Percentiles rank a stretch among this genome's conserved stretches.
Evolutionary conservation across 2,888 invertebrate genomes (phyloP).

Genomic region (Troides helena): DNA sequence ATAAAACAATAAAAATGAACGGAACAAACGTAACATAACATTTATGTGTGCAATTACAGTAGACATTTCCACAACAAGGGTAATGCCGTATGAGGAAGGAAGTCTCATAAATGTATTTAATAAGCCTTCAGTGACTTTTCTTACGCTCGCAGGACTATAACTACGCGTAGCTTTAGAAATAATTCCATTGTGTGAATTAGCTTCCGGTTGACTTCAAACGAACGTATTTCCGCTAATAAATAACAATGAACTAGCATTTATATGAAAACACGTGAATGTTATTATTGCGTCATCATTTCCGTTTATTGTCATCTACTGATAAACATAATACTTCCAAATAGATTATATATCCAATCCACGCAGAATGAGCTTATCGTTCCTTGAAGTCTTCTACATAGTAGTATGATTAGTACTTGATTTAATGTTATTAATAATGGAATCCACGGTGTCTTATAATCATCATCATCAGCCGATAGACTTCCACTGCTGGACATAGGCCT

Average conservation of each 20-base stretch:
- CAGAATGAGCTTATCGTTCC: too few species aligned
- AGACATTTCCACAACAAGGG: conserved; percentile 17
- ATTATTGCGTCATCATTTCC: not conserved
- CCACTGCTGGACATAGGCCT: too few species aligned
- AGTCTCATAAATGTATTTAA: conserved; percentile 22
- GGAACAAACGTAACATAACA: conserved; percentile 2
- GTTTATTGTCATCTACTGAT: too few species aligned
- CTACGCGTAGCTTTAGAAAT: conserved; percentile 9
- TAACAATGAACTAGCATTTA: not conserved
- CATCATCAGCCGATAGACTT: too few species aligned
- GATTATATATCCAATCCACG: too few species aligned
- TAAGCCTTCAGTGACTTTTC: conserved; percentile 18
- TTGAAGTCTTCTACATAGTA: too few species aligned
- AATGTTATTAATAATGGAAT: too few species aligned
- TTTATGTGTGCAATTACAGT: conserved; percentile 10
- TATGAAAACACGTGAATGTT: not conserved
- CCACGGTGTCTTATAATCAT: too few species aligned
- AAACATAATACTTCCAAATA: too few species aligned
- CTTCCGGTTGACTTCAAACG: conserved; percentile 6
- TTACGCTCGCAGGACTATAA: conserved; percentile 1
- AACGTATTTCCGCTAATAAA: not conserved
- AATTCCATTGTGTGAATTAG: conserved; percentile 9
- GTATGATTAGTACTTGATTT: too few species aligned
- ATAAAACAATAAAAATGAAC: not conserved
- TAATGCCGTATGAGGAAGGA: conserved; percentile 25